These are phyloP conservation scores for Leguminivora glycinivorella DNA, from an alignment of 1,140 invertebrate species.

Conservation along the genomic window DNA sequence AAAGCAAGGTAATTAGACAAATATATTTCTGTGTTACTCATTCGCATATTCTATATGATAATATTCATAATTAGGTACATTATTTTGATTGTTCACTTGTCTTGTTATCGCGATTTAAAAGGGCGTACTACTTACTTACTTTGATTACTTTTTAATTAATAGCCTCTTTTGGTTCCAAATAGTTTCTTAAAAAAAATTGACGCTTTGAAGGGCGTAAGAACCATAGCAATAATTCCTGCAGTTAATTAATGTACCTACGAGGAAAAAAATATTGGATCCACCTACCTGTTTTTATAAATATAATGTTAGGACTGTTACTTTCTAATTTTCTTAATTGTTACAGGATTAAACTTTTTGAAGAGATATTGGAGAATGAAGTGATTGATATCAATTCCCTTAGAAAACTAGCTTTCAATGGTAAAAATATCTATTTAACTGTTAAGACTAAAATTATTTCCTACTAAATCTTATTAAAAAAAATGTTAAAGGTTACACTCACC, in stretches of 20 bases:
- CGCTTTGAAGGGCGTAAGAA: background rate
- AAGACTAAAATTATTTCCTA: too few relatives aligned
- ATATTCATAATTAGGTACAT: background rate
- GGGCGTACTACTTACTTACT: constrained; percentile 4
- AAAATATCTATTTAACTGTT: too few relatives aligned
- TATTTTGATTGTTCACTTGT: background rate
- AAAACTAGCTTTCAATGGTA: constrained; percentile 88
- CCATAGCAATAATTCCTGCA: background rate
- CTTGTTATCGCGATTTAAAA: background rate
- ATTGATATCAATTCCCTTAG: constrained; percentile 84
- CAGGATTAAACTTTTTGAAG: constrained; percentile 88
- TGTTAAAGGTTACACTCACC: too few relatives aligned
- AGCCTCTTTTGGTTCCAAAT: background rate
- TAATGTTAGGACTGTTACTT: background rate
- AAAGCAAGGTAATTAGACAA: constrained; percentile 58
- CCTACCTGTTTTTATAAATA: background rate
- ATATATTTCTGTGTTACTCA: background rate
- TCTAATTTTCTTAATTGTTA: constrained; percentile 38
- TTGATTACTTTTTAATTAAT: background rate
- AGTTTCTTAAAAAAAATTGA: background rate
- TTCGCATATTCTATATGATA: background rate
- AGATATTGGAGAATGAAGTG: constrained; percentile 82
- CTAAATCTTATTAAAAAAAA: too few relatives aligned
- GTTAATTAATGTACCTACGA: background rate
- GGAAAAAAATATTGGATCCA: background rate